Base-by-base conservation (phyloP, 2,888 invertebrate genomes). In the Macroteleia sp. region DNA sequence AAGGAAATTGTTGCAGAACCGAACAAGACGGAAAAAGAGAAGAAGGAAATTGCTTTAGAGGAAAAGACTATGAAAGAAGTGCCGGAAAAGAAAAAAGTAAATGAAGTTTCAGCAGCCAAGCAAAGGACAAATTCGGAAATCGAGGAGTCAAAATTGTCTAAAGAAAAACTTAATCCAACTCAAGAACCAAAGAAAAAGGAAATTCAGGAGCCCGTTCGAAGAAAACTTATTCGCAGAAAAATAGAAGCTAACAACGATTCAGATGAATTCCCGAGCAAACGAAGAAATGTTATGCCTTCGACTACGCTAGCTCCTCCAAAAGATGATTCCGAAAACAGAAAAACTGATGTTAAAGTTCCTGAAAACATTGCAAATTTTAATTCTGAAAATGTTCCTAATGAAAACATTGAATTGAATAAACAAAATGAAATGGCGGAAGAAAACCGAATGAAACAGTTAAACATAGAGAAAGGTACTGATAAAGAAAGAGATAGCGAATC, bases 191-290 rank as follows among this genome's bases (percentile, higher is more conserved):
- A 57, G 17, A 59, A 25, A 10, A 25, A 19, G 10, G 32, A 39
- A 1, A 1, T 5, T 1, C 28, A 28, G 20, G 22, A 34, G 1
- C 5, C 36, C 4, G 25, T 25, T 34, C 36, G 62, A 28, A 16
- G 50, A 4, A 48, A 50, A 30, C n/a, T 62, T 9, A 36, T 62
- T 62, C 62, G 62, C 5, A 36, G 62, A 17, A 62, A 48, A 9
- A 17, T 61, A 4, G 36, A 30, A 0, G 28, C 17, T 0, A 48
- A 3, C 14, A 59, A 20, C 44, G 46, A 48, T 14, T 44, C 17
- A 10, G 20, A 57, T 9, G 41, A 41, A 41, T 6, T 9, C 1
- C 19, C 30, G 0, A 2, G 22, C 1, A 59, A 44, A 22, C 25
- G 44, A 22, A 30, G 44, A 16, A 44, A 59, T 3, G 9, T 9